Conservation (phyloP, 2,888 invertebrate genomes). For the Zaprionus bogoriensis region DNA sequence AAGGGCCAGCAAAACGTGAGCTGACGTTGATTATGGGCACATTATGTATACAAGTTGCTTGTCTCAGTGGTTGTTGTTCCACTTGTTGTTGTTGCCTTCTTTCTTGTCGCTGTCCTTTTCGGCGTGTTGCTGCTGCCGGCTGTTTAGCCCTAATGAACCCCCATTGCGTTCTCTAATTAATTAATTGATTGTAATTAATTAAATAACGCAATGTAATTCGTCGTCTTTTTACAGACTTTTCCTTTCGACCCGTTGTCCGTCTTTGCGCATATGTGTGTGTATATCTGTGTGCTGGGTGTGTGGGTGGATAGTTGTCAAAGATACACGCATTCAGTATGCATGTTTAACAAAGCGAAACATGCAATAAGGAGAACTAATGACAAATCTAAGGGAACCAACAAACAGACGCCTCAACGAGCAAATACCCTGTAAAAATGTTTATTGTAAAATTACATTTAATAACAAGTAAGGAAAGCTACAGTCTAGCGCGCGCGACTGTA, state of each 20-base stretch:
- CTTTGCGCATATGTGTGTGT: neutral
- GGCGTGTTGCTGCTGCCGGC: constrained; percentile 32
- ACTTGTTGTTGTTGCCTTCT: constrained; percentile 9
- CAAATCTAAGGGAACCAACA: constrained; percentile 38
- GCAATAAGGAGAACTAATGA: constrained; percentile 41
- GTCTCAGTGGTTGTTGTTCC: constrained; percentile 13
- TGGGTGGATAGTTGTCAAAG: constrained; percentile 12
- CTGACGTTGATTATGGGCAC: constrained; percentile 62
- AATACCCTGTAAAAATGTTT: constrained; percentile 8
- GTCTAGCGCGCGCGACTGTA: too few species aligned
- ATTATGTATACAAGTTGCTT: constrained; percentile 65
- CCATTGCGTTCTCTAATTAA: constrained; percentile 73
- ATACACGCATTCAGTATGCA: constrained; percentile 43
- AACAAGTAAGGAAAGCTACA: too few species aligned
- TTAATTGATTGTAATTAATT: constrained; percentile 81
- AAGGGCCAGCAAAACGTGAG: constrained; percentile 28
- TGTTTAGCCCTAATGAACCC: constrained; percentile 61
- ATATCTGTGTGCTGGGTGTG: constrained; percentile 2
- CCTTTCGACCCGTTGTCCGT: neutral
- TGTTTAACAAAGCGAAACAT: constrained; percentile 50
- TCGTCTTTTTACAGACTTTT: constrained; percentile 51
- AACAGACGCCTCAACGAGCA: constrained; percentile 30
- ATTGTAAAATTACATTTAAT: too few species aligned
- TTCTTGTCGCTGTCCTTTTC: constrained; percentile 21
- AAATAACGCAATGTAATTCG: constrained; percentile 65